Evolutionary conservation across 2,797 vertebrate genomes (phyloP), one percentile per base, ranked within the genome.

Genomic region (Phrynocephalus guinanensis): DNA sequence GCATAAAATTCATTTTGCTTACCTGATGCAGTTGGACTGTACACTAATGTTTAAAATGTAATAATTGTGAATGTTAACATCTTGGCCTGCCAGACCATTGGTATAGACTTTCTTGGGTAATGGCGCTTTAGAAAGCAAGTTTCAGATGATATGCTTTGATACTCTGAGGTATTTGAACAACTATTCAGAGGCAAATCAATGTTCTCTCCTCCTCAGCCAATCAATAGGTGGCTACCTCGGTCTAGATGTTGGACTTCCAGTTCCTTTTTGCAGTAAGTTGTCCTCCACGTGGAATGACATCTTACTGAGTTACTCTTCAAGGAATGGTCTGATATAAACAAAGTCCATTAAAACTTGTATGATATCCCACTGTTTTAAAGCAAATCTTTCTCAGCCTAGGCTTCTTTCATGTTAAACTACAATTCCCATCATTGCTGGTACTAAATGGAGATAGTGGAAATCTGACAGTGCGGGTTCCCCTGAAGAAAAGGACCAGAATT

Each of bases 151-250:
- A 81, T 20, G 63, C 75, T 0, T 70, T 26, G 79, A n/a, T 92
- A 88, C 85, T 85, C 86, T 50, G 86, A 93, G 85, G 87, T 48
- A 0, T 92, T 92, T 81, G 75, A 77, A 30, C 52, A 79, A 87
- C 90, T 82, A 13, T 76, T 86, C 92, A 68, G 87, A 63, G 84
- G 91, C 87, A 38, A 91, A 48, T 84, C 24, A 79, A 70, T n/a
- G 26, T 70, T 81, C 24, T 88, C 77, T 81, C 44, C 48, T 38
- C 11, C 76, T 85, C 13, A 67, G 56, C 48, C 60, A 50, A 18
- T 38, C 78, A 66, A n/a, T 81, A 30, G 63, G 44, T 26, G 16
- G 28, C 70, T 63, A 79, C 76, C 76, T 79, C 26, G 44, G 22
- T 80, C 52, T 76, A 48, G 38, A 63, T 48, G 5, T 68, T 28